Evolutionary conservation across 2,797 vertebrate species (phyloP).

Genomic region (Syngnathus acus): DNA sequence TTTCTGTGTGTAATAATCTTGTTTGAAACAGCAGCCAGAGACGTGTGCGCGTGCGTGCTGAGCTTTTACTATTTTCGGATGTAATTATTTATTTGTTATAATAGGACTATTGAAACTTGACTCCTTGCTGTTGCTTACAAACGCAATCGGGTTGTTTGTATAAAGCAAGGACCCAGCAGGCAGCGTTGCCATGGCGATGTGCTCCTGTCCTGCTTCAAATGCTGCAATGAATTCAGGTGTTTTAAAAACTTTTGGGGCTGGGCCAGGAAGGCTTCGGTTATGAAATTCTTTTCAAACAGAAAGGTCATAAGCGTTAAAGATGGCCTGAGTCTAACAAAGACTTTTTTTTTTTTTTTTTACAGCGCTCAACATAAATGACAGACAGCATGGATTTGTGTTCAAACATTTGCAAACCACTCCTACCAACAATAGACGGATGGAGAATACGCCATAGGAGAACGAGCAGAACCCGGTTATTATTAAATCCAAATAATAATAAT

Average conservation of each 20-base stretch:
- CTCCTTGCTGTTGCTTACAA: constrained; percentile 40
- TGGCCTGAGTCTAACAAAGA: constrained; percentile 53
- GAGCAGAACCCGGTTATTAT: background rate
- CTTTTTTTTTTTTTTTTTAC: constrained; percentile 11
- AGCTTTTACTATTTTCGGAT: constrained; percentile 36
- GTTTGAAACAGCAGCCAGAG: background rate
- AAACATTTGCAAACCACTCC: too few relatives aligned
- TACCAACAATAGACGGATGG: background rate
- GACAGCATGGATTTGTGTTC: too few relatives aligned
- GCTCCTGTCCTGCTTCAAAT: constrained; percentile 51
- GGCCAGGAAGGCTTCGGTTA: constrained; percentile 31
- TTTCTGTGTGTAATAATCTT: constrained; percentile 5
- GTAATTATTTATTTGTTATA: constrained; percentile 57
- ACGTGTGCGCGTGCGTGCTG: constrained; percentile 26
- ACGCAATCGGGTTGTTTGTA: constrained; percentile 63
- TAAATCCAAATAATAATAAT: too few relatives aligned
- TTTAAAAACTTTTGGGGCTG: constrained; percentile 26
- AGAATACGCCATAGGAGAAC: background rate
- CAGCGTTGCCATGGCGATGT: constrained; percentile 24
- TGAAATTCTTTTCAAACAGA: constrained; percentile 33
- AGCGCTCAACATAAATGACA: background rate
- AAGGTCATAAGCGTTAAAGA: constrained; percentile 41
- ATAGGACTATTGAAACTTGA: constrained; percentile 46
- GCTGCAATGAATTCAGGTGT: constrained; percentile 69
- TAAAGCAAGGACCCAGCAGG: constrained; percentile 44